Base-by-base conservation (phyloP, 2,888 invertebrate genomes). In the Melanostoma mellinum region DNA sequence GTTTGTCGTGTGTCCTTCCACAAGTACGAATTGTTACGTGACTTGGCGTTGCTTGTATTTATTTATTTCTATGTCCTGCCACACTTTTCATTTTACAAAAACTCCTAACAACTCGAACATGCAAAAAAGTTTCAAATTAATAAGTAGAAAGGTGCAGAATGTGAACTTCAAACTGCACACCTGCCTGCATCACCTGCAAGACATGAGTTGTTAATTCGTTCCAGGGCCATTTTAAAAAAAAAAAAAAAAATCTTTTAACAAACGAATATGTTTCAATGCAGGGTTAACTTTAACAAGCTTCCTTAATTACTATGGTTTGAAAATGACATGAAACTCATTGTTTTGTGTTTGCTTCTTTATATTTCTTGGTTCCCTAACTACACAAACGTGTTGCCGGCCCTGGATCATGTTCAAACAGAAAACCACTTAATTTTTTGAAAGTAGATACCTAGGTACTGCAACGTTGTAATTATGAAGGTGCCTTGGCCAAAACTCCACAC, bases 231-330 rank as follows among this genome's bases (percentile, higher is more conserved):
- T 20, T 38, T 30, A 6, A 10, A 3, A 53, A 35, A 6, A 36
- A 35, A 35, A 53, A 1, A 3, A 4, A 30, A 36, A 53, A 33
- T 52, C 1, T 32, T 9, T 0, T 2, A 33, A 33, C 9, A 52
- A 32, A 38, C 8, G 53, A 42, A 48, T 63, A 74, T 67, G 61
- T 73, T 77, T 73, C 73, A 77, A 74, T 84, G 74, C 74, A 78
- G 73, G 78, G 78, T 81, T 81, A 81, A 86, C 81, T 86, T 85
- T 74, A 67, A 78, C 86, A 79, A 85, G 81, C 85, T 82, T 68
- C 82, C 79, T 86, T 86, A 85, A 86, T 82, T 86, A 85, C 85
- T 85, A 79, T 20, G 75, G 85, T 86, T 81, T 75, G 76, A 76
- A 81, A 58, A 71, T 68, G 81, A 20, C 20, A 20, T 20, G 20